Percentiles rank a stretch among this genome's conserved stretches.
phyloP scores from a whole-genome alignment of 2,113 vertebrate species.

The Pongo pygmaeus region DNA sequence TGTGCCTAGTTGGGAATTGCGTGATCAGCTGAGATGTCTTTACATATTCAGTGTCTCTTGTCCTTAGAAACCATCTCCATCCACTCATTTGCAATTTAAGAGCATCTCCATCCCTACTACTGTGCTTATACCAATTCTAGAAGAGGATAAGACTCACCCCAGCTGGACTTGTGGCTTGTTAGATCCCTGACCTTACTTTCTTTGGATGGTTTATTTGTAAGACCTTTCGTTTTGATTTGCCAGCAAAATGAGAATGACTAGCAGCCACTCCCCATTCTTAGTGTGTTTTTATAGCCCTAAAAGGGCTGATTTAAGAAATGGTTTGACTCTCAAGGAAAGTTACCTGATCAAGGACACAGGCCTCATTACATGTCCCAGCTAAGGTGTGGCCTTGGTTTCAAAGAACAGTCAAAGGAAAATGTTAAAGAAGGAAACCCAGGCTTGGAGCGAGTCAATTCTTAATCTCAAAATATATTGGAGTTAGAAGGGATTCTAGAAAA shows the following conservation, averaged over 20 bases:
- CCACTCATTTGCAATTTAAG: neutral
- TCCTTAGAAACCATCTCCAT: neutral
- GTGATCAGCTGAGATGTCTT: neutral
- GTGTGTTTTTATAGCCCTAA: slow-evolving; percentile 19
- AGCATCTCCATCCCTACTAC: neutral
- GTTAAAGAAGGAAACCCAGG: neutral
- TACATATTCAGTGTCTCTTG: neutral
- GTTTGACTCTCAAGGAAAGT: neutral
- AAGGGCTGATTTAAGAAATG: slow-evolving; percentile 14
- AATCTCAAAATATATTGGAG: neutral
- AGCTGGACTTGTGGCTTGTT: neutral
- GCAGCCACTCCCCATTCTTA: slow-evolving; percentile 19
- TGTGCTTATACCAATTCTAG: neutral
- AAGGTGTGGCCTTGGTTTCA: slow-evolving; percentile 54
- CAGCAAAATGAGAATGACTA: slow-evolving; percentile 18
- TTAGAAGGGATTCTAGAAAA: neutral
- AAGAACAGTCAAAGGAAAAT: neutral
- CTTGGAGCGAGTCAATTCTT: neutral
- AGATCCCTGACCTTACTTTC: slow-evolving; percentile 5
- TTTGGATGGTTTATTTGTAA: neutral
- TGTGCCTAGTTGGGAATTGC: neutral
- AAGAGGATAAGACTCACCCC: neutral
- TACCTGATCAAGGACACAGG: slow-evolving; percentile 39
- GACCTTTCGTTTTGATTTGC: slow-evolving; percentile 45
- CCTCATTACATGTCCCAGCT: slow-evolving; percentile 9